These are phyloP conservation scores for Philonicus albiceps DNA, from an alignment of 2,888 invertebrate species.

Conservation along the genomic window DNA sequence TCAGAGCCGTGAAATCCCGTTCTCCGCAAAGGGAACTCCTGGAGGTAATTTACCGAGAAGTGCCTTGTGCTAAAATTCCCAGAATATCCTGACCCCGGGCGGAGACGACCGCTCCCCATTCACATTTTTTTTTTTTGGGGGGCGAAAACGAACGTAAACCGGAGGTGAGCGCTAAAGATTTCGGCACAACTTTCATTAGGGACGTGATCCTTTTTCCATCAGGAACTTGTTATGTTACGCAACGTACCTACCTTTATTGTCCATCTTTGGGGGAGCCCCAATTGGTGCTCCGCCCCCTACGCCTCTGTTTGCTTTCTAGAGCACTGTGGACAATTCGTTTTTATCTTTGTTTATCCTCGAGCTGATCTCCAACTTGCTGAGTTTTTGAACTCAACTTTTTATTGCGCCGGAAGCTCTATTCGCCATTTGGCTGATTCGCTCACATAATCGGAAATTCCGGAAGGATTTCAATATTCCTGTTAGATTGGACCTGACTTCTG, in stretches of 20 bases:
- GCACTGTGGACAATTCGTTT: conserved; percentile 9
- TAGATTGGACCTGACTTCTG: background rate
- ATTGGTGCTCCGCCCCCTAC: background rate
- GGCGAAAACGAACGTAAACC: conserved; percentile 22
- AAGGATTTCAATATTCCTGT: background rate
- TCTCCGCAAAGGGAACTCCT: background rate
- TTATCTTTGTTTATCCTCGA: conserved; percentile 4
- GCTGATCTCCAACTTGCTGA: conserved; percentile 19
- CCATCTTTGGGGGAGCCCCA: background rate
- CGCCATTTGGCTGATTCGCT: background rate
- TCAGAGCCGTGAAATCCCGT: background rate
- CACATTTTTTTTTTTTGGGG: background rate
- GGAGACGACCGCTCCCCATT: background rate
- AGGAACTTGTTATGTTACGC: conserved; percentile 22
- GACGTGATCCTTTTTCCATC: conserved; percentile 33
- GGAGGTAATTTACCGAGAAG: conserved; percentile 13
- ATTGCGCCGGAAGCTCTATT: background rate
- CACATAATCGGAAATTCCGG: background rate
- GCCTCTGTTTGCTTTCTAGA: background rate
- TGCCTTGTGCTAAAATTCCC: background rate
- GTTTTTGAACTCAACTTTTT: background rate
- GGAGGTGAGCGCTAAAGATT: conserved; percentile 10
- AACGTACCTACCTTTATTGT: background rate
- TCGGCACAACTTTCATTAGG: conserved; percentile 1
- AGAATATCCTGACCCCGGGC: background rate